Base-by-base conservation (phyloP, 2,113 vertebrate species). In the Pelusios castaneus region DNA sequence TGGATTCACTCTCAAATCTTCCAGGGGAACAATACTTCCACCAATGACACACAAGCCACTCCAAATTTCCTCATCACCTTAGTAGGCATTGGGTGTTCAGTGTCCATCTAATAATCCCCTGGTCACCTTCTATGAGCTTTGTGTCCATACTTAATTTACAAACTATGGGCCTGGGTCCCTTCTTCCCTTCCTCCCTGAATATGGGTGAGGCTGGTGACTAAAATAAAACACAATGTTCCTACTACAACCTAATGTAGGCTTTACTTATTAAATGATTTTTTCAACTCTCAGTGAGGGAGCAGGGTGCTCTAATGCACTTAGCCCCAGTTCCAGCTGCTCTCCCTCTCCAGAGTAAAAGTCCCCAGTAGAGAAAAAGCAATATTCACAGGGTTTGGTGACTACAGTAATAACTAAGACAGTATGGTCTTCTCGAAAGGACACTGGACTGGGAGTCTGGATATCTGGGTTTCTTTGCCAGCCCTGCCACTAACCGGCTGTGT, bases 381-480 rank as follows among this genome's bases (percentile, higher is more conserved):
- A 45, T 83, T n/a, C 56, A 25, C 13, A 14, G 55, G 55, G 5
- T 51, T 89, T 75, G 38, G 43, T 67, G 17, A 25, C 56, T 92
- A 83, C 10, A 56, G 14, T 79, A 17, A 89, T 82, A 88, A 76
- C 13, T 24, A 27, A 97, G 97, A 95, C 96, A 96, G 19, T 95
- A 73, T 97, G 80, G 92, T 49, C 94, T 89, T 85, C 89, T 91
- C 5, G 63, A 94, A 89, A 88, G 9, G 38, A 7, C 80, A 82
- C 49, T 80, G 80, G 49, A 89, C 70, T 7, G 76, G 56, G 56
- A 89, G 27, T 6, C 27, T 63, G 56, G 16, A 84, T 14, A 1
- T 1, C 7, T 45, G 54, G 38, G 24, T 45, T 73, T n/a, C 34
- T 51, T 84, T 90, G 29, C 3, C 45, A 13, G 6, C 34, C 70